Conservation (phyloP, 2,888 invertebrate genomes). For the Buathra laborator region DNA sequence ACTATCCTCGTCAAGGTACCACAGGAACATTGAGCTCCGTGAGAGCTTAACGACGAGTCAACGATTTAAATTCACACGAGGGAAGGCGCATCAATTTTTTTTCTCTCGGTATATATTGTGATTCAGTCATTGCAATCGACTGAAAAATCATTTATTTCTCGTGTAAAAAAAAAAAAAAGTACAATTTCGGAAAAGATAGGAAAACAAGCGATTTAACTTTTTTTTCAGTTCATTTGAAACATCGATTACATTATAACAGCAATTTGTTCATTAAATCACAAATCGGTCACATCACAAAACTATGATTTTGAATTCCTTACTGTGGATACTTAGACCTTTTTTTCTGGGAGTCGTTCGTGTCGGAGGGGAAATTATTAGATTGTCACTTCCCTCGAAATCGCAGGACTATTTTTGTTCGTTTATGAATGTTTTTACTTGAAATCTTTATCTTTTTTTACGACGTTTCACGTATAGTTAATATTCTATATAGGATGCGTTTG, state of each 20-base stretch:
- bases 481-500: not conserved
- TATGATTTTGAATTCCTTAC: not conserved
- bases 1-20: conserved; percentile 82
- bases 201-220: not conserved
- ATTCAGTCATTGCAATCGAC: not conserved
- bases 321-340: not conserved
- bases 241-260: not conserved
- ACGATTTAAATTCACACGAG: conserved; percentile 45
- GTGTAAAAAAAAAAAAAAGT: not conserved
- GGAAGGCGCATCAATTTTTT: conserved; percentile 32
- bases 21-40: conserved; percentile 76
- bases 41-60: conserved; percentile 24
- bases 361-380: not conserved
- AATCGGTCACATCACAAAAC: not conserved
- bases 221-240: not conserved
- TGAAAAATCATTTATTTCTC: not conserved
- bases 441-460: not conserved
- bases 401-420: not conserved
- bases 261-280: not conserved
- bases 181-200: not conserved
- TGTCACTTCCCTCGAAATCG: conserved; percentile 10
- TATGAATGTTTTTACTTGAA: conserved; percentile 20
- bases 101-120: not conserved
- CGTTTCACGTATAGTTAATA: not conserved
- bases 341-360: not conserved